phyloP scores from a whole-genome alignment of 2,113 vertebrate genomes.

The Eulemur rufifrons region DNA sequence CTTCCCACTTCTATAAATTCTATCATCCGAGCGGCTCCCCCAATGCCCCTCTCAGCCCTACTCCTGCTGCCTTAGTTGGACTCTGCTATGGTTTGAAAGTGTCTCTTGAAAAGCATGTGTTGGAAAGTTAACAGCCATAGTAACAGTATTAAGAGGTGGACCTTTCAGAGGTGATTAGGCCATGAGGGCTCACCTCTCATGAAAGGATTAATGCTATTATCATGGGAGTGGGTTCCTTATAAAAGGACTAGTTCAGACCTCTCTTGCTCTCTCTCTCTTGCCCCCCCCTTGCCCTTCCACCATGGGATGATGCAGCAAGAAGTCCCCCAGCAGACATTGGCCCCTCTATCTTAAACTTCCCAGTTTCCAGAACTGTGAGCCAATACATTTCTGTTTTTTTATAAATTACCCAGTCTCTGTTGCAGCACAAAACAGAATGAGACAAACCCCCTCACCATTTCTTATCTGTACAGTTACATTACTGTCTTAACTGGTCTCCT shows the following conservation, averaged over 20 bases:
- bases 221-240: not conserved
- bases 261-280: not conserved
- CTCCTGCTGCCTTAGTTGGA: not conserved
- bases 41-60: not conserved
- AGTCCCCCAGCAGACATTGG: too few species aligned
- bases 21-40: not conserved
- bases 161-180: not conserved
- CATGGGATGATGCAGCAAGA: not conserved
- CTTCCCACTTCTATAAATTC: not conserved
- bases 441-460: not conserved
- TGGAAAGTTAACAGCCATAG: not conserved
- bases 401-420: not conserved
- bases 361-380: not conserved
- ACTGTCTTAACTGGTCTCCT: not conserved
- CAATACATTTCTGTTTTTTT: not conserved
- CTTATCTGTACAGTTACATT: not conserved
- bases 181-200: not conserved
- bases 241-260: not conserved
- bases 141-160: not conserved
- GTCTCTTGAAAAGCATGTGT: too few species aligned
- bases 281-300: not conserved
- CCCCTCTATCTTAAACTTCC: not conserved
- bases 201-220: not conserved
- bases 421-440: not conserved
- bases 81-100: not conserved